Evolutionary conservation across 2,113 vertebrate genomes (phyloP), one percentile per base, ranked within the genome.

Genomic region (Ancistrus triradiatus): DNA sequence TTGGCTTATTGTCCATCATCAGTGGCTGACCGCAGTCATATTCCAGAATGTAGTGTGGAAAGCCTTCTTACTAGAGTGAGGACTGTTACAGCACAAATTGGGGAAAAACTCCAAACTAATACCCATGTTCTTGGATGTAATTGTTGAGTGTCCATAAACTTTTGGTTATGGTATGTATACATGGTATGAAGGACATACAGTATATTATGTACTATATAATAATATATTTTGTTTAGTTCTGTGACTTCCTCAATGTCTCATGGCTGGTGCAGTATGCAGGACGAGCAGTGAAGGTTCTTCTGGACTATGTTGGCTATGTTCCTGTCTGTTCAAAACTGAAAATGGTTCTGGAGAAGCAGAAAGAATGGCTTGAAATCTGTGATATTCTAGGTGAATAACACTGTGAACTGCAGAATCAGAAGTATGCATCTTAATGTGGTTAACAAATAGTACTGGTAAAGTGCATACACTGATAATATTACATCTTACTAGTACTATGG

Each of bases 221-320:
- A 27, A 27, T 43, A 3, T 64, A 1, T 21, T 44, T 27, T 7
- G 74, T 83, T 77, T 81, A 95, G 91, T 92, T 95, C 59, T 94
- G 90, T 84, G 91, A 93, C 47, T 91, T 93, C 55, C 81, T 93
- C 76, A 83, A 87, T 63, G 82, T 92, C 68, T 87, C 81, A 1
- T 92, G 87, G 86, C 79, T 92, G 85, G 86, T 72, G 51, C 85
- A 90, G 59, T 72, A 91, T 67, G 83, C 85, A 14, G 92, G 88
- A 70, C 78, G 79, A 58, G 72, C 88, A 9, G 75, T 91, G 63
- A 83, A 78, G 9, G 55, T 91, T 67, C 87, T 95, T 52, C 77
- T 93, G 15, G 90, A 95, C 65, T 94, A 93, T 13, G 83, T 84
- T 38, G 86, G 88, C 73, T 87, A 85, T 42, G 85, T 93, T 64